Percentiles rank a stretch among this genome's conserved stretches.
These are phyloP conservation scores for Archips xylosteana DNA, from an alignment of 2,888 invertebrate genomes.

Conservation along the genomic window DNA sequence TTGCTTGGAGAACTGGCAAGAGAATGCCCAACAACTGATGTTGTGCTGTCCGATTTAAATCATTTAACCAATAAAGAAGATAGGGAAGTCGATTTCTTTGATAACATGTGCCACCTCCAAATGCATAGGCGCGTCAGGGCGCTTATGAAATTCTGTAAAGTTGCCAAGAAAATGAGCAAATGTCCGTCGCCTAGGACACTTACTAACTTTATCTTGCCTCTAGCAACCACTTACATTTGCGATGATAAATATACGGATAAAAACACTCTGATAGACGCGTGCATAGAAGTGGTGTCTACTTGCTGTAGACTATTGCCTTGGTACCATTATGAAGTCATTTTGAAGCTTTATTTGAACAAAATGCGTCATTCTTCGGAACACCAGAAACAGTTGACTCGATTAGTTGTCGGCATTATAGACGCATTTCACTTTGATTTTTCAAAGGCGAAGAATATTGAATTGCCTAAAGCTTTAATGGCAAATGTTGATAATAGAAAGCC, in stretches of 20 bases:
- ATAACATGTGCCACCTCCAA: conserved; percentile 96
- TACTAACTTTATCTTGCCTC: conserved; percentile 93
- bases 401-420: conserved; percentile 92
- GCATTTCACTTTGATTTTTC: conserved; percentile 96
- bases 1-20: conserved; percentile 91
- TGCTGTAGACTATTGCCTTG: conserved; percentile 93
- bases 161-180: conserved; percentile 86
- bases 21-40: conserved; percentile 89
- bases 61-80: conserved; percentile 89
- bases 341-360: conserved; percentile 92
- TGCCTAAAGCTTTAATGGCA: conserved; percentile 67
- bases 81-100: conserved; percentile 96
- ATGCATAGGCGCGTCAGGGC: conserved; percentile 94
- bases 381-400: conserved; percentile 93
- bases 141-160: conserved; percentile 89
- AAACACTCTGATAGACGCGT: conserved; percentile 93
- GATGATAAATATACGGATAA: conserved; percentile 91
- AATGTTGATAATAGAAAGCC: conserved; percentile 50
- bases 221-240: conserved; percentile 92
- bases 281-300: conserved; percentile 92
- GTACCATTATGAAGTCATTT: conserved; percentile 94
- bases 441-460: conserved; percentile 78
- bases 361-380: conserved; percentile 89
- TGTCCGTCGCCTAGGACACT: conserved; percentile 89
- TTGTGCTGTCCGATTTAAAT: conserved; percentile 89